These are phyloP conservation scores for Rhagium mordax DNA, from an alignment of 2,888 invertebrate species.

Conservation along the genomic window DNA sequence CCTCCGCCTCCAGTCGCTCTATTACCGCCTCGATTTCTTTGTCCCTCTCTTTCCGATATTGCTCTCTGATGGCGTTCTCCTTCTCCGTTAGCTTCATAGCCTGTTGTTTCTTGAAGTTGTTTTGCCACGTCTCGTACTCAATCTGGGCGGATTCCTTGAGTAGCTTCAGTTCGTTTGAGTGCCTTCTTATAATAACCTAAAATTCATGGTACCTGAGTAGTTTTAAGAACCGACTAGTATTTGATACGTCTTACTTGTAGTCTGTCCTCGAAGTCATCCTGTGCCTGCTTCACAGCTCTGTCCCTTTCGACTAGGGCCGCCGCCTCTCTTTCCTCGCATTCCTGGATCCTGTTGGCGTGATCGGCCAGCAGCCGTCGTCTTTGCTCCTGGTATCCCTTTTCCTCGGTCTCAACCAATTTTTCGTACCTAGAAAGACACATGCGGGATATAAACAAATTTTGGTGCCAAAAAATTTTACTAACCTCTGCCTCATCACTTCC, in stretches of 20 bases:
- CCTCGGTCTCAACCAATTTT: slow-evolving; percentile 73
- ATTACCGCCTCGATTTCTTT: slow-evolving; percentile 84
- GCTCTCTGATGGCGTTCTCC: slow-evolving; percentile 79
- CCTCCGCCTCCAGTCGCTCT: slow-evolving; percentile 79
- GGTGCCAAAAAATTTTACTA: too few species aligned
- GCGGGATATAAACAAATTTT: too few species aligned
- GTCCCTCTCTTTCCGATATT: slow-evolving; percentile 83
- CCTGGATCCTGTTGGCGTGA: slow-evolving; percentile 66
- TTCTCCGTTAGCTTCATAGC: slow-evolving; percentile 76
- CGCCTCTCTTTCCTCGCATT: slow-evolving; percentile 71
- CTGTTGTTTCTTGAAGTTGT: slow-evolving; percentile 77
- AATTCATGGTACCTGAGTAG: too few species aligned
- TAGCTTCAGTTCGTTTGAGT: slow-evolving; percentile 72
- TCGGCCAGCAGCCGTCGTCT: slow-evolving; percentile 72
- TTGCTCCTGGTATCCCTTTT: slow-evolving; percentile 73
- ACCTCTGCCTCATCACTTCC: slow-evolving; percentile 74
- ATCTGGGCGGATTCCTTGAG: slow-evolving; percentile 76
- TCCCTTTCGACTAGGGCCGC: slow-evolving; percentile 70
- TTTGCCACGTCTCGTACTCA: slow-evolving; percentile 78
- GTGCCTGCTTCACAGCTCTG: slow-evolving; percentile 69
- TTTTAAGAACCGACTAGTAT: neutral
- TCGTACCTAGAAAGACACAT: slow-evolving; percentile 69
- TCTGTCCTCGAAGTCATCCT: slow-evolving; percentile 72
- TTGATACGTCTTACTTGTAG: slow-evolving; percentile 64
- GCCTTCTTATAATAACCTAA: slow-evolving; percentile 68